Evolutionary conservation across 1,140 invertebrate genomes (phyloP).

Genomic region (Meloidogyne floridensis): DNA sequence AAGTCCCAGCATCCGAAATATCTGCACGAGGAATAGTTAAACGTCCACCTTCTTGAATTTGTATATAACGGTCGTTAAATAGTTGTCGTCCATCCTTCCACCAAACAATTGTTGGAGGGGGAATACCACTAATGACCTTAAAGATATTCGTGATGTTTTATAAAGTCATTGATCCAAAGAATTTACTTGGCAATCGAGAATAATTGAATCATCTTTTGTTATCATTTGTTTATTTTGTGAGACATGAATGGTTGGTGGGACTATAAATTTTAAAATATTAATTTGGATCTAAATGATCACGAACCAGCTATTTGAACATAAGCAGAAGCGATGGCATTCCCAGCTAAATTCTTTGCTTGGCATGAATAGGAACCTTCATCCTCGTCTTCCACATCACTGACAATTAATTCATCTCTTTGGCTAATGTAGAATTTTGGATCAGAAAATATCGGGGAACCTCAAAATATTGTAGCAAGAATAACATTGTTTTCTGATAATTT

Average conservation of each 20-base stretch:
- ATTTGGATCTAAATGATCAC: no score
- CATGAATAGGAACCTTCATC: constrained; percentile 70
- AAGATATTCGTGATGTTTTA: not conserved
- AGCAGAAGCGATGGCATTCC: constrained; percentile 60
- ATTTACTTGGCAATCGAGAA: constrained; percentile 58
- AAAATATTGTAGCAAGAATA: not conserved
- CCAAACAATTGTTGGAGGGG: constrained; percentile 68
- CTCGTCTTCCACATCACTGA: constrained; percentile 55
- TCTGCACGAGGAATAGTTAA: constrained; percentile 50
- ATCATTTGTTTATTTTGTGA: constrained; percentile 65
- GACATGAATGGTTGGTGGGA: constrained; percentile 66
- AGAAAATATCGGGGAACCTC: constrained; percentile 35
- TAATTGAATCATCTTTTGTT: constrained; percentile 53
- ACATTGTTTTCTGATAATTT: not conserved
- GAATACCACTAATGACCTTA: constrained; percentile 61
- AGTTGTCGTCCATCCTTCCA: constrained; percentile 66
- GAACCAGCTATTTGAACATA: constrained; percentile 47
- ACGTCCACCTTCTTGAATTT: constrained; percentile 40
- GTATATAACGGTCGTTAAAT: constrained; percentile 31
- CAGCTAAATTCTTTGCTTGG: constrained; percentile 69
- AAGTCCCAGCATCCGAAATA: constrained; percentile 65
- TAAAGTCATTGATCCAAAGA: not conserved
- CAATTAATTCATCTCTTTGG: constrained; percentile 59
- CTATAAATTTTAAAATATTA: constrained; percentile 47
- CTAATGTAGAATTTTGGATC: constrained; percentile 55